phyloP scores from a whole-genome alignment of 2,113 vertebrate genomes.

The Oophaga pumilio region DNA sequence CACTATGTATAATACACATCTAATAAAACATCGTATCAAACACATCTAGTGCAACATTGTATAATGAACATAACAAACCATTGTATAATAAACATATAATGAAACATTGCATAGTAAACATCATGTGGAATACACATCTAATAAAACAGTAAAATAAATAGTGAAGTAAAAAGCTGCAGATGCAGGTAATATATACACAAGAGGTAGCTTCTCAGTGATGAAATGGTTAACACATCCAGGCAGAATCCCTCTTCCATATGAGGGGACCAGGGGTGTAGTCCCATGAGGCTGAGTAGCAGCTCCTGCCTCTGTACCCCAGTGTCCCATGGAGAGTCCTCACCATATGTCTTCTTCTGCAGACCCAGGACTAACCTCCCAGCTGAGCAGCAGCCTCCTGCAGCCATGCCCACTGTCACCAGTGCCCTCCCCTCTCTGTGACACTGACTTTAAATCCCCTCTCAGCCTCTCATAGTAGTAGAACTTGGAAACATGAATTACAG shows the following conservation, averaged over 20 bases:
- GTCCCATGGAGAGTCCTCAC: neutral
- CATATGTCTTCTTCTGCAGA: neutral
- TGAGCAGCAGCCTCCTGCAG: neutral
- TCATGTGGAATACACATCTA: too few species aligned
- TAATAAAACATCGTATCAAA: too few species aligned
- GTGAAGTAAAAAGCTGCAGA: neutral
- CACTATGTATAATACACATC: too few species aligned
- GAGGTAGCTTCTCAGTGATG: neutral
- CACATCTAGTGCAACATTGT: too few species aligned
- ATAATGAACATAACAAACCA: too few species aligned
- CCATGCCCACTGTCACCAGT: slow-evolving; percentile 28
- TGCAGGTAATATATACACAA: neutral
- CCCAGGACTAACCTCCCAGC: neutral
- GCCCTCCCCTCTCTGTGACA: slow-evolving; percentile 34
- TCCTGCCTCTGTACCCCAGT: too few species aligned
- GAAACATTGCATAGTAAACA: too few species aligned
- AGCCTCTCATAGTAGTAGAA: slow-evolving; percentile 44
- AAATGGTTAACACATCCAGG: neutral
- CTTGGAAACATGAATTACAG: slow-evolving; percentile 46
- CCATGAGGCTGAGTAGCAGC: too few species aligned
- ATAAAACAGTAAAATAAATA: too few species aligned
- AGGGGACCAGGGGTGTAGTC: neutral
- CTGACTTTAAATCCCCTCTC: slow-evolving; percentile 48
- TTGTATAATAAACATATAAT: too few species aligned
- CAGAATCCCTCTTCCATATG: neutral